These are phyloP conservation scores for Meandrina meandrites DNA, from an alignment of 92 coral and sea anemone genomes.

Conservation along the genomic window DNA sequence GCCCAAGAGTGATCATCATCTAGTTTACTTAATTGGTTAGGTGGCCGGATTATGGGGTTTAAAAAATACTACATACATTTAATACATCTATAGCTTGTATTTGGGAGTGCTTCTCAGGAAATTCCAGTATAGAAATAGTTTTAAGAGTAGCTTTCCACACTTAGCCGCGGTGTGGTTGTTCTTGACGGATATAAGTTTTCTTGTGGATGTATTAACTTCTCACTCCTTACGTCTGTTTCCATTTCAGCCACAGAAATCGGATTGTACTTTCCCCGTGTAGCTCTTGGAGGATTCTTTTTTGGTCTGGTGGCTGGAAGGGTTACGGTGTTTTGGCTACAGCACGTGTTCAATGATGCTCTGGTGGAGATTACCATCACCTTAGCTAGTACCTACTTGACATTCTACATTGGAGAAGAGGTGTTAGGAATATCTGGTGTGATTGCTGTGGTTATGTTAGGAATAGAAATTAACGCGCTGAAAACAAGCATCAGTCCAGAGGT, in stretches of 20 bases:
- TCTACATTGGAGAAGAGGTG: constrained; percentile 97
- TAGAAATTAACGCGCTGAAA: constrained; percentile 90
- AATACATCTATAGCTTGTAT: too few relatives aligned
- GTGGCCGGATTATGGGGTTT: too few relatives aligned
- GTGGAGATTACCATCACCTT: constrained; percentile 97
- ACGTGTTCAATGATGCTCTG: constrained; percentile 96
- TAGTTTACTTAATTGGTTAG: too few relatives aligned
- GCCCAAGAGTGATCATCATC: not conserved
- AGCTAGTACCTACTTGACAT: constrained; percentile 94
- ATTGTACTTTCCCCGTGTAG: constrained; percentile 95
- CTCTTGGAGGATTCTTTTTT: constrained; percentile 94
- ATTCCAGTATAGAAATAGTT: not conserved
- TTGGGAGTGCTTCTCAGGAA: too few relatives aligned
- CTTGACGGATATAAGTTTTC: too few relatives aligned
- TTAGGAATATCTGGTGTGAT: constrained; percentile 95
- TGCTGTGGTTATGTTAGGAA: constrained; percentile 98
- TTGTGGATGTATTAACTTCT: not conserved
- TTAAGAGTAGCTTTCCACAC: not conserved
- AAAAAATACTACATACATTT: too few relatives aligned
- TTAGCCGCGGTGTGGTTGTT: too few relatives aligned
- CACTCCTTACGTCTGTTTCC: not conserved
- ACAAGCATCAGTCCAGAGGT: constrained; percentile 99
- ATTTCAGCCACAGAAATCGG: constrained; percentile 89
- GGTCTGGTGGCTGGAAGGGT: constrained; percentile 95
- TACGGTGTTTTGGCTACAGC: constrained; percentile 99